Evolutionary conservation across 2,113 vertebrate species (phyloP), one percentile per base, ranked within the genome.

Genomic region (Solea solea): DNA sequence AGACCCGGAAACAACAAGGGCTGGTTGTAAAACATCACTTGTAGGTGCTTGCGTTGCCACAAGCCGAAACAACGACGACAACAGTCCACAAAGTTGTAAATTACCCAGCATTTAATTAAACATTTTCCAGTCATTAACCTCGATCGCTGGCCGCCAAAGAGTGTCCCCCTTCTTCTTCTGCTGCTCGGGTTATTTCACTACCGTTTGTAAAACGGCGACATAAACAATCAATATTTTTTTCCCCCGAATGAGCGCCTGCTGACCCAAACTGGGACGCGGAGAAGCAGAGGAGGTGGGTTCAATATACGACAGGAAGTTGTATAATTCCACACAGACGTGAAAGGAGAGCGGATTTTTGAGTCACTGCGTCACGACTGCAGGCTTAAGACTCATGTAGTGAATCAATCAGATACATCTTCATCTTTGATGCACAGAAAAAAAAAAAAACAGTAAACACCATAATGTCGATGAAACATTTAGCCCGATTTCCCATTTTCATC

Each of bases 41-140:
- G 28, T 57, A 0, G 9, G 57, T n/a, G 13, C n/a, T 21, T 15
- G 13, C 27, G 15, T 6, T 27, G 39, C 15, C 3, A 44, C 21
- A 4, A 13, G 9, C 39, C 39, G 7, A 27, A 21, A 21, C 21
- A 21, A 21, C 21, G 21, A 21, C 21, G 21, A 2, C 52, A 28
- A 40, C 39, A 40, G 56, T 16, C 57, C 40, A 44, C 57, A 44
- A 21, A 42, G 34, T 16, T 58, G 39, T 40, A n/a, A 42, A 59
- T 44, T 21, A 42, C 11, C 41, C 41, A 13, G 41, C 16, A 9
- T 59, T 59, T 21, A 59, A 59, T 59, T 44, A 44, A 21, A 42
- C n/a, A 59, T 59, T 42, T 44, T 59, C 57, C 57, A 44, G n/a
- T 44, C 57, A 44, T 59, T 59, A 59, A 59, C 57, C 57, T 59